Evolutionary conservation across 2,797 vertebrate species (phyloP).

Genomic region (Tympanoctomys barrerae): DNA sequence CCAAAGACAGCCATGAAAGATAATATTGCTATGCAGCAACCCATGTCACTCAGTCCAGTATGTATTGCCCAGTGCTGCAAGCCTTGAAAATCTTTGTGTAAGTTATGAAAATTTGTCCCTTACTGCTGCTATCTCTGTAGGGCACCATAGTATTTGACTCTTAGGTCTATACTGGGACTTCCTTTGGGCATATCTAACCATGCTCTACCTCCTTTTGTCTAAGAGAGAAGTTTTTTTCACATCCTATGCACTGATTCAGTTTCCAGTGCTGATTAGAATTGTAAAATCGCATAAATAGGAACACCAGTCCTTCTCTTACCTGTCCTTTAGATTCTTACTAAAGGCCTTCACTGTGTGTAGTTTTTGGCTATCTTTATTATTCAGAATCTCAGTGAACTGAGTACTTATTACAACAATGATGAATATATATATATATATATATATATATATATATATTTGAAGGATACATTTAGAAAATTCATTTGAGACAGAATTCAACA

Average conservation of each 20-base stretch:
- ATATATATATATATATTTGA: not conserved
- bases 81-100: not conserved
- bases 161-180: not conserved
- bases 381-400: not conserved
- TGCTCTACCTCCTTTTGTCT: not conserved
- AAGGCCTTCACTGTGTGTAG: not conserved
- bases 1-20: not conserved
- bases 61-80: not conserved
- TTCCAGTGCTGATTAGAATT: conserved; percentile 9
- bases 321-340: not conserved
- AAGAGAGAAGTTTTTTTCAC: not conserved
- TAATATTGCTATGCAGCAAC: not conserved
- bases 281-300: not conserved
- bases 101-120: not conserved
- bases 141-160: not conserved
- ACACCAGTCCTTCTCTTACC: not conserved
- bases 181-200: not conserved
- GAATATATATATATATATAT: not conserved
- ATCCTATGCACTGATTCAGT: not conserved
- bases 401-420: not conserved
- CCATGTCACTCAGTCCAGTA: not conserved
- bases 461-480: conserved; percentile 17
- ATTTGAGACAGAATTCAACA: not conserved
- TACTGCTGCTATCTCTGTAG: not conserved
- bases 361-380: not conserved